Conservation (phyloP, 2,113 vertebrate species). For the Platichthys flesus region DNA sequence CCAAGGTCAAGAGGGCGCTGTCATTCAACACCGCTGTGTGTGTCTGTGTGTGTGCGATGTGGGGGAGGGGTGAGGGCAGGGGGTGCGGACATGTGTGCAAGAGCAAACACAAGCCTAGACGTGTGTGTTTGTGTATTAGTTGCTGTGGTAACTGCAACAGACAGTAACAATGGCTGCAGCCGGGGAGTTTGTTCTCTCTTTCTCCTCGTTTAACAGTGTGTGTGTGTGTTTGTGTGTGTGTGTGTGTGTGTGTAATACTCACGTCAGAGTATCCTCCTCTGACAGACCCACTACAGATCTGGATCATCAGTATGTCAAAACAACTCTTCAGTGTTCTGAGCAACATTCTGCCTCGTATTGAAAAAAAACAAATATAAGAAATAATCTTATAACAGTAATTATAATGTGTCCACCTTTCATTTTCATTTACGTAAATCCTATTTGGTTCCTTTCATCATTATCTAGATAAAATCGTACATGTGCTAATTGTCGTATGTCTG, state of each 20-base stretch:
- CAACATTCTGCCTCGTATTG: not conserved
- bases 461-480: too few relatives aligned
- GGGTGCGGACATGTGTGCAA: slow-evolving; percentile 28
- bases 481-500: too few relatives aligned
- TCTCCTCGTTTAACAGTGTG: not conserved
- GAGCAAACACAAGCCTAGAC: slow-evolving; percentile 48
- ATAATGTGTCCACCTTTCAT: not conserved
- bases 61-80: slow-evolving; percentile 9
- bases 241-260: not conserved
- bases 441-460: too few relatives aligned
- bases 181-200: slow-evolving; percentile 20
- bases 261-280: not conserved
- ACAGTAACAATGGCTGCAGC: slow-evolving; percentile 53
- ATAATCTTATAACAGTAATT: not conserved
- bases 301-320: slow-evolving; percentile 17
- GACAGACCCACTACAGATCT: slow-evolving; percentile 9
- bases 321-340: not conserved
- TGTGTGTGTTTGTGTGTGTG: not conserved
- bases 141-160: slow-evolving; percentile 65
- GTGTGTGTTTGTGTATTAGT: slow-evolving; percentile 66
- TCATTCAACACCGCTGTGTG: slow-evolving; percentile 52
- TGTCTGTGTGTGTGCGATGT: not conserved
- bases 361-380: not conserved
- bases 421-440: too few relatives aligned
- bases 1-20: slow-evolving; percentile 66